Evolutionary conservation across 1,140 invertebrate species (phyloP).

Genomic region (Adoxophyes honmai): DNA sequence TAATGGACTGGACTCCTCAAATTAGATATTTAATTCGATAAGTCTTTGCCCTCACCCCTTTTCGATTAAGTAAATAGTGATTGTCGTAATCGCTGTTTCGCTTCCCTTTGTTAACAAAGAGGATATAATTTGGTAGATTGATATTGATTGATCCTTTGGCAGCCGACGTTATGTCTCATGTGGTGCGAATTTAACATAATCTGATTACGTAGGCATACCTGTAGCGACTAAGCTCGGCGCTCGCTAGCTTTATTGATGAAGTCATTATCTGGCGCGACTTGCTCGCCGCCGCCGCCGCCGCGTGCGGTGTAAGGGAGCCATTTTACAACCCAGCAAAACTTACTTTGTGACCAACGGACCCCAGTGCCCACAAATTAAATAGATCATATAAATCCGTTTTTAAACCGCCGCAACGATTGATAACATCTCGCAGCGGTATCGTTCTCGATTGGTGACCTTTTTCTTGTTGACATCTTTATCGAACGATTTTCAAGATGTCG

Average conservation of each 20-base stretch:
- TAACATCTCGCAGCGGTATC: slow-evolving; percentile 11
- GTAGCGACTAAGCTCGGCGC: slow-evolving; percentile 10
- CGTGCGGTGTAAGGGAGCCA: not conserved
- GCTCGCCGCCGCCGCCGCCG: not conserved
- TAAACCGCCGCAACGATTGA: too few relatives aligned
- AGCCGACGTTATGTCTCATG: slow-evolving; percentile 18
- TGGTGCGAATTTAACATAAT: slow-evolving; percentile 30
- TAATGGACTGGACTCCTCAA: slow-evolving; percentile 53
- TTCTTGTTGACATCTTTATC: slow-evolving; percentile 71
- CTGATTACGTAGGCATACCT: slow-evolving; percentile 25
- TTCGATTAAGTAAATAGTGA: slow-evolving; percentile 15
- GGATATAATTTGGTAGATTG: not conserved
- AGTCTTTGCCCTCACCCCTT: slow-evolving; percentile 10
- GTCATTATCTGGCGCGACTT: slow-evolving; percentile 7
- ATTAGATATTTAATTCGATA: slow-evolving; percentile 28
- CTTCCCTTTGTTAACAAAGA: slow-evolving; percentile 7
- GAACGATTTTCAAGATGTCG: slow-evolving; percentile 65
- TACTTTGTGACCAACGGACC: not conserved
- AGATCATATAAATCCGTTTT: too few relatives aligned
- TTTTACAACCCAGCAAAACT: not conserved
- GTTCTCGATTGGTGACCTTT: slow-evolving; percentile 50
- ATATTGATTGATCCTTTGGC: slow-evolving; percentile 21
- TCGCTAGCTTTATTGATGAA: slow-evolving; percentile 15
- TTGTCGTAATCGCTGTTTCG: not conserved
- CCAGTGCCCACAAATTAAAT: too few relatives aligned